Conservation (phyloP, 2,113 vertebrate genomes). For the human region DNA sequence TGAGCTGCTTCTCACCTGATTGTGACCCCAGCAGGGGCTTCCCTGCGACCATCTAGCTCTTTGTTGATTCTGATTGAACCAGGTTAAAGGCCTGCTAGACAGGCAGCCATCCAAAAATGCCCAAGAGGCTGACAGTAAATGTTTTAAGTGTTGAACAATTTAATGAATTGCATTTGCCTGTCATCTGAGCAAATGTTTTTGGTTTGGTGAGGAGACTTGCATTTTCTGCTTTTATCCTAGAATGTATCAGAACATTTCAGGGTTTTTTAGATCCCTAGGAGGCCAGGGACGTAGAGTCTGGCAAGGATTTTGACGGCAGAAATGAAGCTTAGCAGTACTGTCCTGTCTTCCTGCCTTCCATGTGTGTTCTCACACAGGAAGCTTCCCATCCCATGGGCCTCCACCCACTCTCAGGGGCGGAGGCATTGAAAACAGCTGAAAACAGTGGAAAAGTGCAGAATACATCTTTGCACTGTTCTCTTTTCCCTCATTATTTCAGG, state of each 20-base stretch:
- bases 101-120: neutral
- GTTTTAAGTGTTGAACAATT: neutral
- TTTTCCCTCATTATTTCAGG: neutral
- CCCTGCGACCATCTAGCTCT: neutral
- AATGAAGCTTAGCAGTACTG: neutral
- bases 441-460: neutral
- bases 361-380: rapidly evolving
- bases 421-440: neutral
- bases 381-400: neutral
- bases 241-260: neutral
- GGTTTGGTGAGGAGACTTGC: neutral
- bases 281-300: neutral
- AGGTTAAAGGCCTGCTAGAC: neutral
- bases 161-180: neutral
- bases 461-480: neutral
- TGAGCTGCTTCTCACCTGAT: neutral
- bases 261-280: neutral
- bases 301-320: neutral
- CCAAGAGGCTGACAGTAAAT: neutral
- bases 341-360: neutral
- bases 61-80: neutral
- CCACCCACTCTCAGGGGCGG: neutral
- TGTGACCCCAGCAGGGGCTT: neutral
- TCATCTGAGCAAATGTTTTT: neutral
- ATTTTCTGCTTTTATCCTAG: slow-evolving; percentile 21